A percentile compares a stretch with the other conserved stretches of the same genome.
phyloP scores from a whole-genome alignment of 1,140 invertebrate species.

The Brachionus plicatilis region DNA sequence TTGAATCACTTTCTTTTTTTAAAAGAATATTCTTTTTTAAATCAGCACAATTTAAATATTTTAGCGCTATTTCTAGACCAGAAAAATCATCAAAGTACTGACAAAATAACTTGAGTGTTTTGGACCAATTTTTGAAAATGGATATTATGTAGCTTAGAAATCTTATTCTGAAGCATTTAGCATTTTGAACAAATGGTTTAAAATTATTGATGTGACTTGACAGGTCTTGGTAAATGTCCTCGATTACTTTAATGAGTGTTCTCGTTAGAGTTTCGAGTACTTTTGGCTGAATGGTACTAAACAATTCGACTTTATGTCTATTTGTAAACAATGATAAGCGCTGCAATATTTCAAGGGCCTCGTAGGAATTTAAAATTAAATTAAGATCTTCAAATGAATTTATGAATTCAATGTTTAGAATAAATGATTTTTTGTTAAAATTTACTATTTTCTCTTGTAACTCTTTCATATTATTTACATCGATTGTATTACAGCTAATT shows the following conservation, averaged over 20 bases:
- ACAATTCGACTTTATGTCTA: not conserved
- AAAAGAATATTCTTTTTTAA: not conserved
- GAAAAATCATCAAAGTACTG: not conserved
- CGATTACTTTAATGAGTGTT: not conserved
- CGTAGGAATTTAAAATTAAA: slow-evolving; percentile 5
- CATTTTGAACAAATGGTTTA: not conserved
- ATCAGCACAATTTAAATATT: not conserved
- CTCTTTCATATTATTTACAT: not conserved
- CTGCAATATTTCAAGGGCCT: not conserved
- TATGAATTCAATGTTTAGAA: not conserved
- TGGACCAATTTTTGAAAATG: slow-evolving; percentile 7
- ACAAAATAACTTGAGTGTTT: not conserved
- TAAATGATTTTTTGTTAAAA: not conserved
- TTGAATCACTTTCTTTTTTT: slow-evolving; percentile 1
- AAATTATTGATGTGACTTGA: not conserved
- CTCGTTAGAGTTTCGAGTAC: not conserved
- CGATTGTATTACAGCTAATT: not conserved
- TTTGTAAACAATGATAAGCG: not conserved
- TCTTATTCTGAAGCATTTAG: not conserved
- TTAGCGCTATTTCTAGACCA: not conserved
- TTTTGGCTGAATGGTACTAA: not conserved
- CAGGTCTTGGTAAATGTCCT: not conserved
- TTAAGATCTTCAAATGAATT: not conserved
- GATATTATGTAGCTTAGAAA: slow-evolving; percentile 4
- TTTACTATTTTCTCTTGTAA: slow-evolving; percentile 10